Evolutionary conservation across 1,140 invertebrate species (phyloP), one percentile per base, ranked within the genome.

Genomic region (Drosophila nigromelanica): DNA sequence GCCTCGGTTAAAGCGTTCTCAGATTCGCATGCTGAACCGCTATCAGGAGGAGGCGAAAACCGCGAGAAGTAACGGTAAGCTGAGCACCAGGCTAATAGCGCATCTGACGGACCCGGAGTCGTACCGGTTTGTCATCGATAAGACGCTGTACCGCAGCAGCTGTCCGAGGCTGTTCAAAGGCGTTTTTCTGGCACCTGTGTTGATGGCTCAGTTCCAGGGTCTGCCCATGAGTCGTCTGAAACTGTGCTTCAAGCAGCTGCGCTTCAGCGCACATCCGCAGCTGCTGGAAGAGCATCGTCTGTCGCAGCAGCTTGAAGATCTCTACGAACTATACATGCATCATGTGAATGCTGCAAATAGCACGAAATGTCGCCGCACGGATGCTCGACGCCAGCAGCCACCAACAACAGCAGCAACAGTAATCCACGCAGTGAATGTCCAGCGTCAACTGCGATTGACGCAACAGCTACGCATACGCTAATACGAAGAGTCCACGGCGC

Each of bases 281-380:
- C 83, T 92, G 11, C 87, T 90, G 54, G 72, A 92, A 21, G 93
- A 93, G 78, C 92, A 93, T 67, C 68, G 82, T 2, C 35, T 92
- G 14, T 76, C 89, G n/a, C 80, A 92, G 37, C 77, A 90, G 48
- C 56, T 93, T n/a, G 80, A 87, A 35, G 75, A 89, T 45, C 69
- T 91, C 2, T 92, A 78, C 48, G 75, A 92, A n/a, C 21, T 86
- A 4, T 92, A 92, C 71, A 56, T 50, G 15, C 62, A 80, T n/a
- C 76, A 80, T n/a, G 59, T 72, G 6, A 59, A 75, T 10, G 55
- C 52, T 93, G 18, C 79, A 92, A 48, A 78, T 81, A 0, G 72
- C 92, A n/a, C 78, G 92, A 3, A 73, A 91, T 43, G 55, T 89
- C 18, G 87, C 81, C 21, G 63, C 72, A 5, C 72, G 80, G 5